phyloP scores from a whole-genome alignment of 2,797 vertebrate species.

The Harpagifer antarcticus region DNA sequence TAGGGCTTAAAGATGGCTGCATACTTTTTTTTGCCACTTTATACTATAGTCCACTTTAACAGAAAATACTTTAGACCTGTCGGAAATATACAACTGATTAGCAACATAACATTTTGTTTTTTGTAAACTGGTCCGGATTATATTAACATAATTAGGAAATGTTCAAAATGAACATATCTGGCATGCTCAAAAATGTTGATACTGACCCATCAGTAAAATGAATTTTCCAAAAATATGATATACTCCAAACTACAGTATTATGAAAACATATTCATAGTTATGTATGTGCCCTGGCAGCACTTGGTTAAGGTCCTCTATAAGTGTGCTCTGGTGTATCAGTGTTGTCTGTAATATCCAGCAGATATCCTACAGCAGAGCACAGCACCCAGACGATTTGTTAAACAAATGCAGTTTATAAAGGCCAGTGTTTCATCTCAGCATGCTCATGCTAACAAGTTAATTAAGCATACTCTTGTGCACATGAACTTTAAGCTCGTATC shows the following conservation, averaged over 20 bases:
- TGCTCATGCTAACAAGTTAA: slow-evolving; percentile 75
- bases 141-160: background rate
- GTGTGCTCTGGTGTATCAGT: background rate
- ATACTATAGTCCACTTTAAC: too few species aligned
- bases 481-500: slow-evolving; percentile 92
- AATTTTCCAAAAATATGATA: background rate
- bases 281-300: background rate
- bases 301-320: background rate
- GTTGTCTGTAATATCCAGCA: slow-evolving; percentile 18
- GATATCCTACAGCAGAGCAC: slow-evolving; percentile 20
- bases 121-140: background rate
- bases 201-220: background rate
- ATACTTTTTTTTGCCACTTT: background rate
- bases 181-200: background rate
- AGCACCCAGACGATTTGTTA: slow-evolving; percentile 45
- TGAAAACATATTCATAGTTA: background rate
- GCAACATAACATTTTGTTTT: background rate
- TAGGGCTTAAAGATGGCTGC: background rate
- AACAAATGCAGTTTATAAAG: slow-evolving; percentile 66
- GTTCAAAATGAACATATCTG: too few species aligned
- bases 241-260: background rate
- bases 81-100: background rate
- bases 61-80: too few species aligned
- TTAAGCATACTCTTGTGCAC: slow-evolving; percentile 86
- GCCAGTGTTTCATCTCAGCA: slow-evolving; percentile 55